These are phyloP conservation scores for Acanthurus tractus DNA, from an alignment of 2,797 vertebrate genomes.

Conservation along the genomic window DNA sequence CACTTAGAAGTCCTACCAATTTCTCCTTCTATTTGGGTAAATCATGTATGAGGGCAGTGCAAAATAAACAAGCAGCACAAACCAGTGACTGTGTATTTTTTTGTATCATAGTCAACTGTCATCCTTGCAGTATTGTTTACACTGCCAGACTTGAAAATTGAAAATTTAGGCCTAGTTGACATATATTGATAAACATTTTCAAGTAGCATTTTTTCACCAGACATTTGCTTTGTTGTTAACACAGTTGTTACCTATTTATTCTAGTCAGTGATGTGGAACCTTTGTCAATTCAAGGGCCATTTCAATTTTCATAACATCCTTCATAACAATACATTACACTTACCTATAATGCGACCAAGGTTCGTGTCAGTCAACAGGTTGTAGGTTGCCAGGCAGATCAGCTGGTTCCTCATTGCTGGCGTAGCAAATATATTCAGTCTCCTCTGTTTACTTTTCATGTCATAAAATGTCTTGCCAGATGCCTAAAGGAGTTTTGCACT, in stretches of 20 bases:
- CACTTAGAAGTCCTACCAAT: background rate
- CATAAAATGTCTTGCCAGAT: too few relatives aligned
- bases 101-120: background rate
- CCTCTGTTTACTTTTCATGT: too few relatives aligned
- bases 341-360: too few relatives aligned
- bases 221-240: background rate
- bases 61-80: background rate
- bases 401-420: too few relatives aligned
- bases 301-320: too few relatives aligned
- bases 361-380: too few relatives aligned
- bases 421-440: too few relatives aligned
- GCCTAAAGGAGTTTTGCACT: too few relatives aligned
- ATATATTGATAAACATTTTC: background rate
- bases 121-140: background rate
- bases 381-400: too few relatives aligned
- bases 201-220: background rate
- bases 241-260: background rate
- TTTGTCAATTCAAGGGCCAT: too few relatives aligned
- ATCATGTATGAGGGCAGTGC: background rate
- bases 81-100: background rate
- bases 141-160: background rate
- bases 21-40: background rate
- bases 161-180: background rate
- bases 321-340: too few relatives aligned
- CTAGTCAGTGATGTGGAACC: too few relatives aligned